Conservation (phyloP, 2,888 invertebrate species). For the Himalopsyche tibetana region DNA sequence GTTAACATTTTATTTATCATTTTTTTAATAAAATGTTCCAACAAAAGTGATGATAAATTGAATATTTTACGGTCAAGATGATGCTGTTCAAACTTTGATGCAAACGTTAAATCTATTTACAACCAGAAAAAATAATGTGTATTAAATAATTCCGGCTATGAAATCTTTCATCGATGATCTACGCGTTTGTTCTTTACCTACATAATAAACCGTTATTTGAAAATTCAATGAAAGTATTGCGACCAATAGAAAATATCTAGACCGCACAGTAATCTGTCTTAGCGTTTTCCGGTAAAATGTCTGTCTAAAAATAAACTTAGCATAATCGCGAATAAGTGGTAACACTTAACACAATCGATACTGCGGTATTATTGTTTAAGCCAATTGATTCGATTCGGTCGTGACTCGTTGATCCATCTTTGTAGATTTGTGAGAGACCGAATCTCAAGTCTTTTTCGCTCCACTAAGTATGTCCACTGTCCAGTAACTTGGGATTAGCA, state of each 20-base stretch:
- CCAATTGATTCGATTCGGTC: slow-evolving; percentile 58
- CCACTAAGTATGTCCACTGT: background rate
- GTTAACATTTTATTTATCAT: too few species aligned
- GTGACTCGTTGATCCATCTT: slow-evolving; percentile 47
- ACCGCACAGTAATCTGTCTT: background rate
- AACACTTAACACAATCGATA: slow-evolving; percentile 1
- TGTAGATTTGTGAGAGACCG: slow-evolving; percentile 6
- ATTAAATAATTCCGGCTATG: too few species aligned
- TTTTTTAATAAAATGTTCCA: too few species aligned
- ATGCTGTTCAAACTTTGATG: too few species aligned
- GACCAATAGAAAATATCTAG: background rate
- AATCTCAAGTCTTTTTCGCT: slow-evolving; percentile 20
- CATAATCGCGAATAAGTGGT: background rate
- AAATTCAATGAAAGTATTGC: background rate
- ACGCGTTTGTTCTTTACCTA: too few species aligned
- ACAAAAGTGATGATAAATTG: too few species aligned
- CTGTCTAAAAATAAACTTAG: background rate
- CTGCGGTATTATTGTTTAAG: slow-evolving; percentile 46
- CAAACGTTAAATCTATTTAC: too few species aligned
- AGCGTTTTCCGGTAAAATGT: background rate
- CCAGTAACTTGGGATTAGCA: background rate
- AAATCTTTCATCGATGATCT: too few species aligned
- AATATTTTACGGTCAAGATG: too few species aligned
- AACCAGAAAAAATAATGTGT: too few species aligned
- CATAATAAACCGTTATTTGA: background rate